These are phyloP conservation scores for Raphicerus campestris DNA, from an alignment of 2,113 vertebrate species.

Conservation along the genomic window DNA sequence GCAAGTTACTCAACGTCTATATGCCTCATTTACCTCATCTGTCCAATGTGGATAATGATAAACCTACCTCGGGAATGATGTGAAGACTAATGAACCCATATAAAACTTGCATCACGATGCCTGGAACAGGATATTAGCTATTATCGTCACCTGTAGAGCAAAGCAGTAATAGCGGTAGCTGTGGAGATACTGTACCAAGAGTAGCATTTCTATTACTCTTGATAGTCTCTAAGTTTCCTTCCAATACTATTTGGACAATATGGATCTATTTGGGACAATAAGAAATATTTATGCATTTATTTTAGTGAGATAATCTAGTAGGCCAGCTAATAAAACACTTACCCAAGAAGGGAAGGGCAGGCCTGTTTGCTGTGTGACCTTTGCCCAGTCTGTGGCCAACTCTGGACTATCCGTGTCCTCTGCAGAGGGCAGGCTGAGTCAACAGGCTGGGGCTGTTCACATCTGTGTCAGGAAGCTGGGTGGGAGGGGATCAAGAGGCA, in stretches of 20 bases:
- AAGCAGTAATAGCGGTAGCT: neutral
- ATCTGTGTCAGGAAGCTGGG: neutral
- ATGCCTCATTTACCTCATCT: neutral
- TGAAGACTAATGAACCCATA: neutral
- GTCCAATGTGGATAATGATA: neutral
- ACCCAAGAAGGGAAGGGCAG: neutral
- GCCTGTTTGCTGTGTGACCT: neutral
- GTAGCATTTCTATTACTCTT: neutral
- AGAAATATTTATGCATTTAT: neutral
- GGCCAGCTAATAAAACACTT: neutral
- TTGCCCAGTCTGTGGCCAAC: neutral
- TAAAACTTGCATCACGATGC: neutral
- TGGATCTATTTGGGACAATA: neutral
- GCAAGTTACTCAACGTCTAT: neutral
- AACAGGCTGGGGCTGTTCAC: neutral
- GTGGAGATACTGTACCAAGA: neutral
- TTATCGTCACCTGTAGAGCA: neutral
- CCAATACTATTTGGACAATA: neutral
- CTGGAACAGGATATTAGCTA: neutral
- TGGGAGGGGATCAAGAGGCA: neutral
- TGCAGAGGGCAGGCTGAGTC: neutral
- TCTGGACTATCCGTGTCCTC: neutral
- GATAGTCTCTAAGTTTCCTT: neutral
- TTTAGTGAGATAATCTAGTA: neutral
- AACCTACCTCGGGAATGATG: neutral